Evolutionary conservation across 2,888 invertebrate genomes (phyloP).

Genomic region (Lithosia quadra): DNA sequence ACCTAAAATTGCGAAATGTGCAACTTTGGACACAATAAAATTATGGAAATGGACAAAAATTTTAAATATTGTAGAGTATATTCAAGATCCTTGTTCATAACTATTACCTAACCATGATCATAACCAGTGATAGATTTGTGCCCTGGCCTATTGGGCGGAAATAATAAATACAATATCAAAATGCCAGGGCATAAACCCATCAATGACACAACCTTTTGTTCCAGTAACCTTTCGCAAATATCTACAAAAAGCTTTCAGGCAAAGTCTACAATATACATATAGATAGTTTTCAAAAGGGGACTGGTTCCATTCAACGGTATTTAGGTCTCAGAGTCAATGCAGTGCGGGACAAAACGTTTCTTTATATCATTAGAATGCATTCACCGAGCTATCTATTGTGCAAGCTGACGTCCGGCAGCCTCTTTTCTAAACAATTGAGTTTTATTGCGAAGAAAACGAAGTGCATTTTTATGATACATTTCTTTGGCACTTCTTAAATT

Average conservation of each 20-base stretch:
- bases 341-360: constrained; percentile 71
- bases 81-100: too few species aligned
- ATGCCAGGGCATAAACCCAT: too few species aligned
- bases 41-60: too few species aligned
- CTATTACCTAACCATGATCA: too few species aligned
- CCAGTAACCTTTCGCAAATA: background rate
- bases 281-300: constrained; percentile 32
- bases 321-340: constrained; percentile 68
- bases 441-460: constrained; percentile 52
- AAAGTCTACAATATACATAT: constrained; percentile 46
- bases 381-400: constrained; percentile 62
- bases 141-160: too few species aligned
- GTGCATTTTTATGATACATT: constrained; percentile 36
- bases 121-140: too few species aligned
- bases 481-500: background rate
- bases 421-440: constrained; percentile 63
- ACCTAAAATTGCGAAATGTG: too few species aligned
- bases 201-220: background rate
- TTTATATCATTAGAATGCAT: constrained; percentile 79
- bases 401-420: constrained; percentile 52
- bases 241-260: background rate
- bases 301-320: constrained; percentile 59
- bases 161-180: too few species aligned
- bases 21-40: too few species aligned
- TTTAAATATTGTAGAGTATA: too few species aligned